Evolutionary conservation across 2,797 vertebrate genomes (phyloP).

Genomic region (Microctenopoma steveboyesi): DNA sequence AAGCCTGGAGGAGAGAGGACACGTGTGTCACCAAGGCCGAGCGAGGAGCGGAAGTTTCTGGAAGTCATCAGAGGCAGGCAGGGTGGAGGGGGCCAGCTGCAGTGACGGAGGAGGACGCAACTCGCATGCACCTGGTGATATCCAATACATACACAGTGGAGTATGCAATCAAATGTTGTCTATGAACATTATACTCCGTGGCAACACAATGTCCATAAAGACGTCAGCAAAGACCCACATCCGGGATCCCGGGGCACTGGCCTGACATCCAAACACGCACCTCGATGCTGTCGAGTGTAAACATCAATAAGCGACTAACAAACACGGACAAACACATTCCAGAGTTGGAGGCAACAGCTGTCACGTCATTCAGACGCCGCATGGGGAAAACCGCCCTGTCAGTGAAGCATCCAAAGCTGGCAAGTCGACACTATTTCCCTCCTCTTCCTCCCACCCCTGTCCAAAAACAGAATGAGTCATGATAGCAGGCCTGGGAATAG

Average conservation of each 20-base stretch:
- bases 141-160: no score
- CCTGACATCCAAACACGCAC: constrained; percentile 19
- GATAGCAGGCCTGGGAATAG: constrained; percentile 35
- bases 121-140: constrained; percentile 5
- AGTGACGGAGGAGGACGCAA: constrained; percentile 35
- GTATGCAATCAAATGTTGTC: background rate
- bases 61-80: constrained; percentile 66
- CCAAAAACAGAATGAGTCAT: constrained; percentile 61
- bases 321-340: constrained; percentile 31
- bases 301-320: constrained; percentile 50
- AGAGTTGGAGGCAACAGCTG: constrained; percentile 59
- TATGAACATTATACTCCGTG: background rate
- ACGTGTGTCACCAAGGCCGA: constrained; percentile 55
- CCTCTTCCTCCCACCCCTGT: constrained; percentile 12
- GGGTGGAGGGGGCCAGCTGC: constrained; percentile 41
- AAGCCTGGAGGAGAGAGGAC: constrained; percentile 49
- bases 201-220: background rate
- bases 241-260: constrained; percentile 5
- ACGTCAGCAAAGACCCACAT: constrained; percentile 34
- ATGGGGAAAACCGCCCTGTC: constrained; percentile 60
- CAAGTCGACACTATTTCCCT: constrained; percentile 7
- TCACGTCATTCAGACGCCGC: constrained; percentile 51
- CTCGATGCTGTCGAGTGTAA: constrained; percentile 15
- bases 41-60: constrained; percentile 71
- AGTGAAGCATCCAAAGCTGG: constrained; percentile 66